Percentiles rank a stretch among this genome's conserved stretches.
Conservation (phyloP, 2,113 vertebrate species). For the Hepsetus odoe region DNA sequence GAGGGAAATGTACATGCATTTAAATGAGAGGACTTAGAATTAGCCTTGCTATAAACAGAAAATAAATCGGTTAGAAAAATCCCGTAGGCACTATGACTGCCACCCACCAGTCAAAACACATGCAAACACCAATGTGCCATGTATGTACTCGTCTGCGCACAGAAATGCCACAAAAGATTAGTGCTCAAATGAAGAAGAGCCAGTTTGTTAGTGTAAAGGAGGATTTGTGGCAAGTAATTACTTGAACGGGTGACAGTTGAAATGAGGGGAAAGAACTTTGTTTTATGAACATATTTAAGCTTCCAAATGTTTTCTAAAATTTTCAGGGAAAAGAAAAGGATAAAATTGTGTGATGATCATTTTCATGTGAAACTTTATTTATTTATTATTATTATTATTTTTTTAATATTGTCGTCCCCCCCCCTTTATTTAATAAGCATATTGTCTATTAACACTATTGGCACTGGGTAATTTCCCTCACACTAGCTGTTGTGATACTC, state of each 20-base stretch:
- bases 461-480: too few relatives aligned
- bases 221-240: background rate
- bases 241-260: background rate
- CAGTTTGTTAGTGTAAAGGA: background rate
- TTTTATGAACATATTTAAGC: background rate
- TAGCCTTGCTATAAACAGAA: too few relatives aligned
- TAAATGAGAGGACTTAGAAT: constrained; percentile 59
- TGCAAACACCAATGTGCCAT: constrained; percentile 1
- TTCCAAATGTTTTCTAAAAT: background rate
- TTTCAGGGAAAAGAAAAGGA: background rate
- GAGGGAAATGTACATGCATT: constrained; percentile 67
- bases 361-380: too few relatives aligned
- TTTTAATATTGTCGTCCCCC: too few relatives aligned
- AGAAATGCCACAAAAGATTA: background rate
- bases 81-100: background rate
- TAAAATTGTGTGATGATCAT: too few relatives aligned
- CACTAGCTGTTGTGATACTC: too few relatives aligned
- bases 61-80: background rate
- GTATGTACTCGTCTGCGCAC: constrained; percentile 7
- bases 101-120: constrained; percentile 15
- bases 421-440: too few relatives aligned
- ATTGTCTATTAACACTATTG: too few relatives aligned
- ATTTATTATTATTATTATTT: too few relatives aligned
- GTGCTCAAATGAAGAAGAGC: background rate
- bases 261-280: background rate